Conservation (phyloP, 2,113 vertebrate genomes). For the Platichthys flesus region DNA sequence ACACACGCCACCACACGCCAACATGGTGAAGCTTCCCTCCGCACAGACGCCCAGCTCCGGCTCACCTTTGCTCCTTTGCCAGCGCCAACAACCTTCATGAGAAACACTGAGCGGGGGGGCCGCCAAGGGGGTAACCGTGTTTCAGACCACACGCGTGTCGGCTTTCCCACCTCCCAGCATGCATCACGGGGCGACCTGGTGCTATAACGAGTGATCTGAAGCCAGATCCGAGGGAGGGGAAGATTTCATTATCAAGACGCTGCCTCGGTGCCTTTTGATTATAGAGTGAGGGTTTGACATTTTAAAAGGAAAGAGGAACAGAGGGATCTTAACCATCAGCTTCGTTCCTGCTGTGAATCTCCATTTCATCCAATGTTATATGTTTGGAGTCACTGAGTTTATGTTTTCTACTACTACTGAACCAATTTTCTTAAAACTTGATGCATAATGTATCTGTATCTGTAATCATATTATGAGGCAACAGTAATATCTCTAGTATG, state of each 20-base stretch:
- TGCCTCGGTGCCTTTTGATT: constrained; percentile 24
- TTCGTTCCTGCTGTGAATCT: background rate
- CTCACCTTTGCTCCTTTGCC: constrained; percentile 31
- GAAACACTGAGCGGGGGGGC: constrained; percentile 29
- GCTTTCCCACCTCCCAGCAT: background rate
- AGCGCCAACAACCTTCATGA: constrained; percentile 44
- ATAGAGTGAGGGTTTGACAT: background rate
- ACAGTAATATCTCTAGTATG: no score
- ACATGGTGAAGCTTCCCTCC: background rate
- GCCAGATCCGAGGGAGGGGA: constrained; percentile 25
- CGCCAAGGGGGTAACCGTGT: constrained; percentile 50
- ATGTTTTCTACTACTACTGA: no score
- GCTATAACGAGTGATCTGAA: constrained; percentile 36
- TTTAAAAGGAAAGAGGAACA: background rate
- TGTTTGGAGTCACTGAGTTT: no score
- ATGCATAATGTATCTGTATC: no score
- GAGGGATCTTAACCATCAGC: background rate
- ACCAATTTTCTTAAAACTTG: no score
- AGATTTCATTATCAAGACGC: constrained; percentile 41
- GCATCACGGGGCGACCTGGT: constrained; percentile 2
- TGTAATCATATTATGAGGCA: no score
- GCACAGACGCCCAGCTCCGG: background rate
- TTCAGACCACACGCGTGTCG: constrained; percentile 21
- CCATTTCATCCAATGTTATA: background rate
- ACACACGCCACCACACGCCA: background rate